Evolutionary conservation across 2,888 invertebrate genomes (phyloP).

Genomic region (Hymenopus coronatus): DNA sequence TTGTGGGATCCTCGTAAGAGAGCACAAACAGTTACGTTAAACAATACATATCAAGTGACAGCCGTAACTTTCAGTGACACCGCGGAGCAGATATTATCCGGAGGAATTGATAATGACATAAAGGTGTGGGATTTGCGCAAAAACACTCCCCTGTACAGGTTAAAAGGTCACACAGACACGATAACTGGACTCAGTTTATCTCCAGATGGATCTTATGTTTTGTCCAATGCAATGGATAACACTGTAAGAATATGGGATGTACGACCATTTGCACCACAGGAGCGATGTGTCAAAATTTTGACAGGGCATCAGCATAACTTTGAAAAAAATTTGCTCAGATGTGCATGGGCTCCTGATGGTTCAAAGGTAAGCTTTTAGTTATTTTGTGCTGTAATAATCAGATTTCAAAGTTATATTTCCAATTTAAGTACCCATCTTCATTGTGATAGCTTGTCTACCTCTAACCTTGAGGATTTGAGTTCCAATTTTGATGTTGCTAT

Average conservation of each 20-base stretch:
- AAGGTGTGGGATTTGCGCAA: conserved; percentile 97
- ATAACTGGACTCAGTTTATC: conserved; percentile 85
- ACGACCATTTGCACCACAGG: conserved; percentile 88
- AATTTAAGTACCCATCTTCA: no score
- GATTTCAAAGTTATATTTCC: no score
- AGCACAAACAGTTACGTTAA: conserved; percentile 66
- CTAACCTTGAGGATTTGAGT: no score
- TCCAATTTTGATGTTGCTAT: no score
- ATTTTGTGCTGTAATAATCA: no score
- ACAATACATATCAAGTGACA: conserved; percentile 74
- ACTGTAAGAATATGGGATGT: conserved; percentile 96
- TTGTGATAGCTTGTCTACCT: no score
- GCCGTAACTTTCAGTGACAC: conserved; percentile 93
- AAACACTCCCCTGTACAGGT: conserved; percentile 74
- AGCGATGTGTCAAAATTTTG: conserved; percentile 89
- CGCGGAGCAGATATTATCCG: conserved; percentile 89
- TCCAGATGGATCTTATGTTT: conserved; percentile 80
- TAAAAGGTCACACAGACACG: conserved; percentile 94
- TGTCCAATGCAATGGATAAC: conserved; percentile 97
- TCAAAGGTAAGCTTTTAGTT: conserved; percentile 55
- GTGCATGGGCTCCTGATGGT: conserved; percentile 92
- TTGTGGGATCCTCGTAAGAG: conserved; percentile 92
- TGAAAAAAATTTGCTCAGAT: conserved; percentile 92
- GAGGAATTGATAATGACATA: conserved; percentile 95
- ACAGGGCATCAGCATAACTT: conserved; percentile 96